Conservation (phyloP, 2,797 vertebrate species). For the Graptemys geographica region DNA sequence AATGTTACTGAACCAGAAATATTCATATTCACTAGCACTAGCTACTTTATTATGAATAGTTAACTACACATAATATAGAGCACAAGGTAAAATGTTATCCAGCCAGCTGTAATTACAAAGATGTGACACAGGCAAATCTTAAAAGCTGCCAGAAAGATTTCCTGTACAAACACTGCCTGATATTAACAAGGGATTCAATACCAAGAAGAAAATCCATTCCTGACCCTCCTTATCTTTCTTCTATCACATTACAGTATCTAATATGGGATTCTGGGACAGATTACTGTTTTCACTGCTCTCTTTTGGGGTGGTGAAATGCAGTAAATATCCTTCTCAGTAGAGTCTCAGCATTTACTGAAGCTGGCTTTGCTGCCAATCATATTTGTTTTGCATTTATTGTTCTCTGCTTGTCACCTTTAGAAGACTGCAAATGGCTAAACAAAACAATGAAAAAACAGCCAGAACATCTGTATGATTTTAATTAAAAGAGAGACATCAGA, state of each 20-base stretch:
- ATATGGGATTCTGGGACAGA: conserved; percentile 37
- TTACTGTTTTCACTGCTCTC: conserved; percentile 42
- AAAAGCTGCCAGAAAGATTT: background rate
- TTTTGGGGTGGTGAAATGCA: conserved; percentile 24
- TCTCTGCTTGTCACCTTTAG: conserved; percentile 1
- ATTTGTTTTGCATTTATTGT: conserved; percentile 51
- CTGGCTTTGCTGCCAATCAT: conserved; percentile 25
- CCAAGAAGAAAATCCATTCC: conserved; percentile 7
- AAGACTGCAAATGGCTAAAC: conserved; percentile 43
- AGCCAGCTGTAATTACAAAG: background rate
- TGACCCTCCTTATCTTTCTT: background rate
- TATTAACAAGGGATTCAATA: background rate
- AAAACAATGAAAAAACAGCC: conserved; percentile 54
- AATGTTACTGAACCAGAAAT: background rate
- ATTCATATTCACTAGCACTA: conserved; percentile 5
- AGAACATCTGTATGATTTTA: conserved; percentile 60
- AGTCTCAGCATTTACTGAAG: conserved; percentile 52
- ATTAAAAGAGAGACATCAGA: conserved; percentile 67
- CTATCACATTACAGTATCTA: conserved; percentile 18
- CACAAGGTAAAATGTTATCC: background rate
- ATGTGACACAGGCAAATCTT: background rate
- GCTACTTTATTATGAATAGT: background rate
- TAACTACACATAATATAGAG: background rate
- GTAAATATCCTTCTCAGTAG: conserved; percentile 43
- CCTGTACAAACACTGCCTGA: background rate